phyloP scores from a whole-genome alignment of 92 coral and sea anemone genomes.

The Epizoanthus scotinus region DNA sequence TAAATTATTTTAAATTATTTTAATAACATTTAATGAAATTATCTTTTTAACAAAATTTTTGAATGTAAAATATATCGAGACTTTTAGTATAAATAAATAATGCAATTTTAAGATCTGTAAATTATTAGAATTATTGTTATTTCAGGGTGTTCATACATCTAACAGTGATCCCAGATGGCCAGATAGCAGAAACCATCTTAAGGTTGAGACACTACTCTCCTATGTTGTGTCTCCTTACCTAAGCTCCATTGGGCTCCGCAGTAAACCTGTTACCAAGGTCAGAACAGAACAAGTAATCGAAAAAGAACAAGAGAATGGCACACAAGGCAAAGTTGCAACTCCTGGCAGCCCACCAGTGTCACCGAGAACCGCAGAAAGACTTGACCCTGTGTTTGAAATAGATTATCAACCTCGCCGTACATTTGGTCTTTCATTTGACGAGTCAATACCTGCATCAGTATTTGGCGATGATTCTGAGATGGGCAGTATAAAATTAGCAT shows the following conservation, averaged over 20 bases:
- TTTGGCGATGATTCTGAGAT: conserved; percentile 41
- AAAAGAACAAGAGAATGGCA: conserved; percentile 19
- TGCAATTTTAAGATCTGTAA: too few relatives aligned
- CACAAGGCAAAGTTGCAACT: conserved; percentile 43
- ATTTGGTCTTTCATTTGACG: conserved; percentile 37
- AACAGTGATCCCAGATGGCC: conserved; percentile 33
- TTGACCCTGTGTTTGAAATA: conserved; percentile 74
- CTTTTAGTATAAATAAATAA: too few relatives aligned
- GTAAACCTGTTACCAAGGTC: conserved; percentile 51
- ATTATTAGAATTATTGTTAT: conserved; percentile 1
- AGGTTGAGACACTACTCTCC: conserved; percentile 83
- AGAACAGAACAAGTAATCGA: conserved; percentile 22
- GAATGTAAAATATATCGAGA: too few relatives aligned
- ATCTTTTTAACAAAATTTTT: too few relatives aligned
- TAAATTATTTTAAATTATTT: too few relatives aligned
- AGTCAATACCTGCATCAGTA: conserved; percentile 40
- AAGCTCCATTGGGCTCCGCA: conserved; percentile 80
- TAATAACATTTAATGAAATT: too few relatives aligned
- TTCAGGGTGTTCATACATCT: conserved; percentile 88
- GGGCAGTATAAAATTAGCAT: conserved; percentile 35
- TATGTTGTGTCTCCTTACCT: conserved; percentile 86
- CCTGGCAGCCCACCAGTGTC: conserved; percentile 44
- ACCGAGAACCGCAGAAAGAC: conserved; percentile 57
- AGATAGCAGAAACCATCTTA: conserved; percentile 71
- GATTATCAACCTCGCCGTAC: conserved; percentile 48